Evolutionary conservation across 2,888 invertebrate species (phyloP), one percentile per base, ranked within the genome.

Genomic region (Leptogaster cylindrica): DNA sequence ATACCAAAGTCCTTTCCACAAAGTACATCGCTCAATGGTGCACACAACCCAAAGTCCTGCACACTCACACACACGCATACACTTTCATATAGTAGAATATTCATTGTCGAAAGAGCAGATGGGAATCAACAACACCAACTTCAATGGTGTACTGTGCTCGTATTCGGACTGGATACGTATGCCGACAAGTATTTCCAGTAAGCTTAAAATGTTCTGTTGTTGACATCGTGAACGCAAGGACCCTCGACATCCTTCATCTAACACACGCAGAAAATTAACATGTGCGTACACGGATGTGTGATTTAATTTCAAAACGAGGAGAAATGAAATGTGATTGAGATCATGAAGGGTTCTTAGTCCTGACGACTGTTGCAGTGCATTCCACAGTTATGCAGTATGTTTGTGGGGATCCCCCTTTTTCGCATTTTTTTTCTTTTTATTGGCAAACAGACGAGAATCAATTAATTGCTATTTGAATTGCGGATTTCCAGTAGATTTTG

Each of bases 381-480:
- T 20, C 58, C 41, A 14, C 39, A 58, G 41, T 48, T 61, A 48
- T 65, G 46, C 46, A 20, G 6, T 31, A 10, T 31, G 6, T 8
- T 31, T 8, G 10, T 31, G 6, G 31, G 61, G 51, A 63, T 28
- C 63, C 27, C 58, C 67, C 55, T 23, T 65, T 51, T 58, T 65
- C 50, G 23, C 61, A 61, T n/a, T n/a, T n/a, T n/a, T n/a, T n/a
- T n/a, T n/a, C n/a, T n/a, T n/a, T n/a, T 27, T 33, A 65, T 65
- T 46, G 33, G 66, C 68, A 66, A 69, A 69, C 46, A 69, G 63
- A 69, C 64, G 61, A 61, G 68, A 66, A 69, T 69, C 68, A 69
- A 69, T 69, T 69, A 69, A 69, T 66, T 66, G 63, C 66, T 69
- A 65, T 69, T 69, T 69, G 68, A 64, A 63, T 51, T 69, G 66